Evolutionary conservation across 2,888 invertebrate species (phyloP).

Genomic region (Drosophila prostipennis): DNA sequence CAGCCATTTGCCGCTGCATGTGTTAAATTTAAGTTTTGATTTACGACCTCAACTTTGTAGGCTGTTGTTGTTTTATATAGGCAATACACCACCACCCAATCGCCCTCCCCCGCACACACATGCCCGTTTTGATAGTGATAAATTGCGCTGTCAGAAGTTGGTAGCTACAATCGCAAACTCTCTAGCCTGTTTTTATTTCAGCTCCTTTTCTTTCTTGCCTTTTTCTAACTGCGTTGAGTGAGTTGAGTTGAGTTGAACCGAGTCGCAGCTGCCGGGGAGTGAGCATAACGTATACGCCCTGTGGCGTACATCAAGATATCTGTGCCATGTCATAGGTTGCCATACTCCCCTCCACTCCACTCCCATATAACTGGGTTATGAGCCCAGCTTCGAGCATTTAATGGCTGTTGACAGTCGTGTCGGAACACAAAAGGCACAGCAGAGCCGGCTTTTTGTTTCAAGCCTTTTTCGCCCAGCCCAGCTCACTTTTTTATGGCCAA

Average conservation of each 20-base stretch:
- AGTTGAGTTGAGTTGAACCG: constrained; percentile 3
- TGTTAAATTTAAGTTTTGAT: constrained; percentile 82
- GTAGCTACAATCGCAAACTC: constrained; percentile 72
- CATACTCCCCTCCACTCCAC: constrained; percentile 9
- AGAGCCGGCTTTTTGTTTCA: constrained; percentile 34
- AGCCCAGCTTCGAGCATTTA: constrained; percentile 70
- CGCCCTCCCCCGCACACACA: constrained; percentile 23
- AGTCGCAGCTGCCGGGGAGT: constrained; percentile 57
- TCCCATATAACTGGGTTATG: constrained; percentile 72
- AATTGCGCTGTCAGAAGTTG: constrained; percentile 82
- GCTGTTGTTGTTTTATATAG: constrained; percentile 66
- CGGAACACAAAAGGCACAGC: constrained; percentile 50
- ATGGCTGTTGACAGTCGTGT: constrained; percentile 82
- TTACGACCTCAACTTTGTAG: constrained; percentile 79
- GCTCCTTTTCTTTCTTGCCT: constrained; percentile 9
- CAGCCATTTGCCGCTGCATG: constrained; percentile 79
- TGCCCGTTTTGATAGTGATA: constrained; percentile 75
- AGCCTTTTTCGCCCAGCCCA: constrained; percentile 32
- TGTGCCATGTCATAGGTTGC: constrained; percentile 70
- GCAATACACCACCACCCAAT: constrained; percentile 46
- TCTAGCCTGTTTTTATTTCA: constrained; percentile 39
- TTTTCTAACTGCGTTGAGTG: constrained; percentile 8
- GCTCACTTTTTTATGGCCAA: constrained; percentile 64
- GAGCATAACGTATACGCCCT: constrained; percentile 39
- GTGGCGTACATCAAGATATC: constrained; percentile 52